Percentiles rank a stretch among this genome's conserved stretches.
Evolutionary conservation across 2,113 vertebrate species (phyloP).

Genomic region (Emydocephalus ijimae): DNA sequence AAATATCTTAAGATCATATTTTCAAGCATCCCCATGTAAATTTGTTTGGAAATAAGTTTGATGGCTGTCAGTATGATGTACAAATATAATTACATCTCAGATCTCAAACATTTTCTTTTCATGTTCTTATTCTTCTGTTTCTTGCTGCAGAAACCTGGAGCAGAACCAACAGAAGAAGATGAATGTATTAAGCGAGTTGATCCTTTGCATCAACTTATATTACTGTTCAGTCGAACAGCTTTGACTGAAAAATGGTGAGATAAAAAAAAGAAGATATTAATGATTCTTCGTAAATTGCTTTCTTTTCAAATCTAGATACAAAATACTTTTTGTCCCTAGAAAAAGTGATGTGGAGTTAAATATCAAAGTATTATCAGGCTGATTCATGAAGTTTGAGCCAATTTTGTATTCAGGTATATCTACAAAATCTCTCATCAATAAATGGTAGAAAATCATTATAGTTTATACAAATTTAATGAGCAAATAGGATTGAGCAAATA

Average conservation of each 20-base stretch:
- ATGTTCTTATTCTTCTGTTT: neutral
- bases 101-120: neutral
- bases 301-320: slow-evolving; percentile 1
- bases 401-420: neutral
- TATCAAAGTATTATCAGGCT: neutral
- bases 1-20: neutral
- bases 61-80: neutral
- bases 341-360: neutral
- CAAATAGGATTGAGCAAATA: neutral
- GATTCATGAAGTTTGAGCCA: neutral
- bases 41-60: neutral
- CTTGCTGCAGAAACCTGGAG: slow-evolving; percentile 79
- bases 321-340: neutral
- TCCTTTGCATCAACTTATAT: slow-evolving; percentile 93
- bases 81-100: neutral
- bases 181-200: slow-evolving; percentile 83
- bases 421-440: neutral
- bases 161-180: slow-evolving; percentile 81
- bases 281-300: slow-evolving; percentile 27
- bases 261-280: slow-evolving; percentile 6
- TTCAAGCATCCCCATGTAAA: neutral
- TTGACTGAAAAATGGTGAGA: slow-evolving; percentile 94
- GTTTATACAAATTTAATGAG: neutral
- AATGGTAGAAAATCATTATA: neutral
- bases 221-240: slow-evolving; percentile 93